These are phyloP conservation scores for Aspiorhynchus laticeps DNA, from an alignment of 2,113 vertebrate species.

Conservation along the genomic window DNA sequence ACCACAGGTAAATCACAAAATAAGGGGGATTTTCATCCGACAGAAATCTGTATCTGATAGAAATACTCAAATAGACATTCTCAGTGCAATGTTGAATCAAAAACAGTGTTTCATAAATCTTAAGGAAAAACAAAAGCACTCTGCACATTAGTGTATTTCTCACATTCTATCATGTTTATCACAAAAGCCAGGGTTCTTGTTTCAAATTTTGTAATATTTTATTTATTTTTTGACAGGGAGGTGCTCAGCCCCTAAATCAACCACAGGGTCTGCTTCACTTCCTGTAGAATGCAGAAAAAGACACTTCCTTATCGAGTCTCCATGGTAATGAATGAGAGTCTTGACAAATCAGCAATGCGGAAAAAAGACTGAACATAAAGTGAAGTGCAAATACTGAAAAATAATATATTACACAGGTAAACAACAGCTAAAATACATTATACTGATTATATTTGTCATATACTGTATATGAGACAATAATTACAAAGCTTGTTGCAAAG, in stretches of 20 bases:
- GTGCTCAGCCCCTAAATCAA: background rate
- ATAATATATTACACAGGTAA: background rate
- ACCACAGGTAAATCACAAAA: background rate
- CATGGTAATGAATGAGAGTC: background rate
- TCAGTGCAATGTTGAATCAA: background rate
- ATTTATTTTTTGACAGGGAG: background rate
- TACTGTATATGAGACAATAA: background rate
- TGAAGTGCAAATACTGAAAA: background rate
- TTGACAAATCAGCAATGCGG: background rate
- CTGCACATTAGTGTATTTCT: background rate
- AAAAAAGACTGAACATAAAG: background rate
- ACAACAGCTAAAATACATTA: background rate
- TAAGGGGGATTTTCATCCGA: background rate
- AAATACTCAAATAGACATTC: background rate
- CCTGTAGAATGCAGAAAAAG: constrained; percentile 50
- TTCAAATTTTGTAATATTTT: background rate
- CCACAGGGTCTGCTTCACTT: constrained; percentile 56
- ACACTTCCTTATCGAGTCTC: constrained; percentile 47
- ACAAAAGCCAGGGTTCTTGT: background rate
- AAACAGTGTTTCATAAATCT: background rate
- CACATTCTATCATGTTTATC: background rate
- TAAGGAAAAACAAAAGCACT: background rate
- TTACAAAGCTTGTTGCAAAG: background rate
- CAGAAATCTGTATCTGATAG: background rate
- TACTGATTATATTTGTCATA: background rate